Base-by-base conservation (phyloP, 2,888 invertebrate species). In the Tetanocera ferruginea region DNA sequence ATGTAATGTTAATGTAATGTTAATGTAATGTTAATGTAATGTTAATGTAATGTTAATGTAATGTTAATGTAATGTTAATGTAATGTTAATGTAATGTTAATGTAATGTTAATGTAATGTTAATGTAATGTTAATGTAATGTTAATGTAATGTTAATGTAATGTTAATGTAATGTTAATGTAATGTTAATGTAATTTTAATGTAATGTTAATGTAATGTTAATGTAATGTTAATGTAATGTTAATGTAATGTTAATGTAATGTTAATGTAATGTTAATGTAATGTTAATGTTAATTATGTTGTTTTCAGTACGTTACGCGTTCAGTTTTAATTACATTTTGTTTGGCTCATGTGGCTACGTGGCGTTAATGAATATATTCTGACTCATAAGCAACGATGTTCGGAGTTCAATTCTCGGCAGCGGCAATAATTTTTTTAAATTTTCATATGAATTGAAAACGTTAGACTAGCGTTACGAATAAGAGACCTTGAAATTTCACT, bases 11-110 rank as follows among this genome's bases (percentile, higher is more conserved):
- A n/a, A 55, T 55, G 55, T 55, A n/a, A 55, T 55, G 55, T 55
- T 55, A n/a, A 55, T 55, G 55, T 55, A n/a, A 5, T 55, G 55
- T 55, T 55, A n/a, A 55, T 55, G 55, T 55, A n/a, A 55, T 55
- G 55, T 55, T 55, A n/a, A 55, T 55, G 55, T 55, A n/a, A 55
- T 55, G 55, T 55, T 55, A n/a, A 55, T 55, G 55, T 55, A n/a
- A 55, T 55, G 55, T 55, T 55, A n/a, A 55, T 55, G 55, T 55
- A n/a, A 55, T 55, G 55, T 55, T 55, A n/a, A 55, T 55, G 55
- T 55, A n/a, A 55, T 55, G 55, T 55, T 55, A n/a, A 55, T 55
- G 55, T 55, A n/a, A 55, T 55, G 55, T 55, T 55, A n/a, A 55
- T 55, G 55, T 55, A n/a, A 55, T 55, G 55, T 55, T 55, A n/a